A percentile compares a stretch with the other conserved stretches of the same genome.
phyloP scores from a whole-genome alignment of 2,113 vertebrate genomes.

The Rissa tridactyla region DNA sequence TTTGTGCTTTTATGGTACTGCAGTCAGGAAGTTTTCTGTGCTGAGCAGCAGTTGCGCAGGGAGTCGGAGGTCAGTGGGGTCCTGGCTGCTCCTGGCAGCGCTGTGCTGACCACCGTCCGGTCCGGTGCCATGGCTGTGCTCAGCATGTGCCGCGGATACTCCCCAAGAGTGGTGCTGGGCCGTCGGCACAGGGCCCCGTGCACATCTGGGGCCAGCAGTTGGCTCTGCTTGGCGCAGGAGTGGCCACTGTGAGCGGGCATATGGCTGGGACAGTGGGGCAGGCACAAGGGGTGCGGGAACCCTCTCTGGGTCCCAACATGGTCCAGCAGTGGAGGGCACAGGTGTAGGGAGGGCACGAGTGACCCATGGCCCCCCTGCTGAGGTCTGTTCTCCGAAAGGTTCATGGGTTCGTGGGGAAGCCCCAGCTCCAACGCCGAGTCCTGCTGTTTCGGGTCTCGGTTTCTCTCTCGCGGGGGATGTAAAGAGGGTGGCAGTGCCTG shows the following conservation, averaged over 20 bases:
- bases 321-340: background rate
- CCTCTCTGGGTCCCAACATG: background rate
- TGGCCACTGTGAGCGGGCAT: rapidly evolving
- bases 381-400: background rate
- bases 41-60: rapidly evolving
- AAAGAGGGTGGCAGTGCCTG: background rate
- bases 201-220: background rate
- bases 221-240: background rate
- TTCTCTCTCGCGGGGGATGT: background rate
- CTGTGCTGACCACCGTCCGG: background rate
- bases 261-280: rapidly evolving
- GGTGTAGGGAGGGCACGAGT: background rate
- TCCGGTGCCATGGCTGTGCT: background rate
- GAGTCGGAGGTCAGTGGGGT: rapidly evolving
- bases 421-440: background rate
- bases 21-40: background rate
- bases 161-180: rapidly evolving
- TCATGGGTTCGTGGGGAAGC: background rate
- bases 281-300: rapidly evolving
- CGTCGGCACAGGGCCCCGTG: rapidly evolving
- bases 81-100: background rate
- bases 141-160: rapidly evolving
- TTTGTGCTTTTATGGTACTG: background rate
- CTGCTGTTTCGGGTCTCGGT: background rate
- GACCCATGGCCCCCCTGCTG: background rate